A percentile compares a stretch with the other conserved stretches of the same genome.
These are phyloP conservation scores for Crotalus viridis DNA, from an alignment of 2,113 vertebrate genomes.

Conservation along the genomic window DNA sequence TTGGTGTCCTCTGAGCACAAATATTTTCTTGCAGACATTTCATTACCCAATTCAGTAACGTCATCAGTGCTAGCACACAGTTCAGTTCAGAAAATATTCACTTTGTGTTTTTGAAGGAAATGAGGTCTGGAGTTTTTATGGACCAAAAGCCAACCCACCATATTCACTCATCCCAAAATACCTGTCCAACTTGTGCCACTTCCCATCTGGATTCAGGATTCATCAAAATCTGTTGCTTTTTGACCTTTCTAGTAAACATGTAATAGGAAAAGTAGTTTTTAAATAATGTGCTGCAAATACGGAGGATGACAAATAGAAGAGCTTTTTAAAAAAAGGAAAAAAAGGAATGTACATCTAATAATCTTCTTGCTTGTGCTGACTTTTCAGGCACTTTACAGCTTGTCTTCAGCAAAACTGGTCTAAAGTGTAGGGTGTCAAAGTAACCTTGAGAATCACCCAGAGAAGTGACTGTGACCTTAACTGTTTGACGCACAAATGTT, in stretches of 20 bases:
- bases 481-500: neutral
- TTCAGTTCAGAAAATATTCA: neutral
- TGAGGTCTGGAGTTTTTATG: neutral
- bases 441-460: neutral
- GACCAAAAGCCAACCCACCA: neutral
- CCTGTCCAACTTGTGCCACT: neutral
- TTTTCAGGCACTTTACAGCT: neutral
- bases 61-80: neutral
- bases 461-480: neutral
- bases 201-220: neutral
- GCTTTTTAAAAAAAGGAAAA: neutral
- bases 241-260: neutral
- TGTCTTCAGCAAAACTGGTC: neutral
- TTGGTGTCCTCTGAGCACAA: neutral
- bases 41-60: neutral
- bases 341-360: neutral
- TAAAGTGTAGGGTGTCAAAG: neutral
- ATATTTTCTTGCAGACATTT: neutral
- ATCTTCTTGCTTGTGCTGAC: neutral
- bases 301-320: neutral
- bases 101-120: neutral
- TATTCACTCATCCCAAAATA: neutral
- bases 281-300: neutral
- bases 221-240: neutral
- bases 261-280: neutral